phyloP scores from a whole-genome alignment of 2,888 invertebrate genomes.

The Chorisops tibialis region DNA sequence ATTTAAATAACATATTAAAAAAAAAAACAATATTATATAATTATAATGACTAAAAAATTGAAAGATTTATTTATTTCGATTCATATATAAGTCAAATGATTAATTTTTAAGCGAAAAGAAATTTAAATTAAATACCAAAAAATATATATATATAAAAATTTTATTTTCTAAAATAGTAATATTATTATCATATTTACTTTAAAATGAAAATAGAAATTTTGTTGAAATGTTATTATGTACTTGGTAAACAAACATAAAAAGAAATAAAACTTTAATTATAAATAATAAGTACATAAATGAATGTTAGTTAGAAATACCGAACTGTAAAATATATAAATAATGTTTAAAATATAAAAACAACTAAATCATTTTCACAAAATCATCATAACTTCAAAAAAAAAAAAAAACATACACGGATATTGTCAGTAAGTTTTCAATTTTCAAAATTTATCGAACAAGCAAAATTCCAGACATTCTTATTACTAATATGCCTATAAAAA shows the following conservation, averaged over 20 bases:
- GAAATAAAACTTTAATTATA: neutral
- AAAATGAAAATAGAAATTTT: neutral
- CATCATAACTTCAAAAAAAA: neutral
- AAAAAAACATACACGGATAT: too few species aligned
- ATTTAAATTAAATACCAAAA: neutral
- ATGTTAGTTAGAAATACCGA: slow-evolving; percentile 25
- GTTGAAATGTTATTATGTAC: neutral
- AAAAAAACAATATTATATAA: neutral
- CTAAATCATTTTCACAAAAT: too few species aligned
- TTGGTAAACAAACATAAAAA: neutral
- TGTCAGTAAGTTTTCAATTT: neutral
- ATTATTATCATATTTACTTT: neutral
- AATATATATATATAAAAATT: neutral
- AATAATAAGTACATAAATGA: neutral
- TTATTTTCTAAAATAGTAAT: neutral
- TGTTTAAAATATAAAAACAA: neutral
- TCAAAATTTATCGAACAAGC: neutral
- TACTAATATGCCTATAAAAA: neutral
- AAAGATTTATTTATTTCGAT: neutral
- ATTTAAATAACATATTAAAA: neutral
- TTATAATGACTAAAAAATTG: neutral
- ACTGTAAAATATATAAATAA: slow-evolving; percentile 12
- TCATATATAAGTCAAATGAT: neutral
- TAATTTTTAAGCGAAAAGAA: neutral
- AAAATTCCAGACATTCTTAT: neutral